Percentiles rank a stretch among this genome's conserved stretches.
These are phyloP conservation scores for Sussaba pulchella DNA, from an alignment of 2,888 invertebrate species.

Conservation along the genomic window DNA sequence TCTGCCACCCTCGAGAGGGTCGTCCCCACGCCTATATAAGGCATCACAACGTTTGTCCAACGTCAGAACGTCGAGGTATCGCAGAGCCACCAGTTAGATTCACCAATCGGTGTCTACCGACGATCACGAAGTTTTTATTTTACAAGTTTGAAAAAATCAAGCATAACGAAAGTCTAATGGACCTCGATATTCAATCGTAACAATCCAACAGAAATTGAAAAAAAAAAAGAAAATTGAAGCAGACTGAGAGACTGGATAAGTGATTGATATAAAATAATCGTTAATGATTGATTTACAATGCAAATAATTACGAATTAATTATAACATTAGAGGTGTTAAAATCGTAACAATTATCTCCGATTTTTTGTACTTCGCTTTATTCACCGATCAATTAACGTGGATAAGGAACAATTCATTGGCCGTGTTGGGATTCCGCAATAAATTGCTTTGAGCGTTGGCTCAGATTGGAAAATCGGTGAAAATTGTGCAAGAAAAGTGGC, in stretches of 20 bases:
- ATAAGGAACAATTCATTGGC: neutral
- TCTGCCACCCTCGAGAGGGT: slow-evolving; percentile 53
- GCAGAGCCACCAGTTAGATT: slow-evolving; percentile 55
- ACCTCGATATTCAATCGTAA: too few species aligned
- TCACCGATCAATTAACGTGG: neutral
- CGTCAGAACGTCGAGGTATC: slow-evolving; percentile 69
- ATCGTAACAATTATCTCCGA: neutral
- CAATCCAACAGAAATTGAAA: too few species aligned
- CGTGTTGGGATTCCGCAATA: neutral
- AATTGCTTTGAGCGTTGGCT: too few species aligned
- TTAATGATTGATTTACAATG: too few species aligned
- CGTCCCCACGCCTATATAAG: slow-evolving; percentile 69
- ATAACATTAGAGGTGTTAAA: neutral
- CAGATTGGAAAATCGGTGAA: neutral
- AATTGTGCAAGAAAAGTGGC: slow-evolving; percentile 14
- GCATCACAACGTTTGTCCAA: slow-evolving; percentile 65
- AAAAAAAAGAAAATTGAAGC: neutral
- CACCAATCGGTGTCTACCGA: slow-evolving; percentile 7
- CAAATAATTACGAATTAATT: neutral
- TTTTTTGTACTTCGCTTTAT: neutral
- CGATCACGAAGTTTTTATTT: slow-evolving; percentile 8
- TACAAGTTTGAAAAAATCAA: neutral
- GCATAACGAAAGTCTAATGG: too few species aligned
- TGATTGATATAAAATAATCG: too few species aligned
- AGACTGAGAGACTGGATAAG: neutral